phyloP scores from a whole-genome alignment of 2,797 vertebrate species.

The Pangasius krempfi region DNA sequence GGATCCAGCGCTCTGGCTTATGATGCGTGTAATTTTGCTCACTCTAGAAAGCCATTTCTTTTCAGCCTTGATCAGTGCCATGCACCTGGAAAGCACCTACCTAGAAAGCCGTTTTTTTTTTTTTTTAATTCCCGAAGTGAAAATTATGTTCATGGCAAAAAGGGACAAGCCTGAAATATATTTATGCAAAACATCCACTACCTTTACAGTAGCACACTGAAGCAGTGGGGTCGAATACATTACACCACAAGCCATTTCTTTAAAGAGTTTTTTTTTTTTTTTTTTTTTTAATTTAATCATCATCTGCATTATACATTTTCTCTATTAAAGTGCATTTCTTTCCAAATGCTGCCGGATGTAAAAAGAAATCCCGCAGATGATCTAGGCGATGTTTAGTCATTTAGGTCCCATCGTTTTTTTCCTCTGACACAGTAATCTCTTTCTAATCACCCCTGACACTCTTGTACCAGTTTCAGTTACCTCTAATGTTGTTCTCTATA shows the following conservation, averaged over 20 bases:
- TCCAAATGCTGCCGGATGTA: background rate
- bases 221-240: background rate
- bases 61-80: background rate
- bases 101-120: no score
- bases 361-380: background rate
- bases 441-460: no score
- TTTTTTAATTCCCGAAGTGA: no score
- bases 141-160: no score
- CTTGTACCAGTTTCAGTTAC: background rate
- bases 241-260: background rate
- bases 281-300: no score
- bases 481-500: background rate
- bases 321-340: constrained; percentile 11
- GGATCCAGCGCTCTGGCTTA: background rate
- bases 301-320: background rate
- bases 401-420: background rate
- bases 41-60: background rate
- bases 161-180: background rate
- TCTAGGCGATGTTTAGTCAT: background rate
- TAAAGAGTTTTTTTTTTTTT: background rate
- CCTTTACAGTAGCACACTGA: background rate
- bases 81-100: background rate
- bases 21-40: background rate
- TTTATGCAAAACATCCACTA: no score
- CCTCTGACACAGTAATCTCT: background rate